These are phyloP conservation scores for Psittacula echo DNA, from an alignment of 2,797 vertebrate genomes.

Conservation along the genomic window DNA sequence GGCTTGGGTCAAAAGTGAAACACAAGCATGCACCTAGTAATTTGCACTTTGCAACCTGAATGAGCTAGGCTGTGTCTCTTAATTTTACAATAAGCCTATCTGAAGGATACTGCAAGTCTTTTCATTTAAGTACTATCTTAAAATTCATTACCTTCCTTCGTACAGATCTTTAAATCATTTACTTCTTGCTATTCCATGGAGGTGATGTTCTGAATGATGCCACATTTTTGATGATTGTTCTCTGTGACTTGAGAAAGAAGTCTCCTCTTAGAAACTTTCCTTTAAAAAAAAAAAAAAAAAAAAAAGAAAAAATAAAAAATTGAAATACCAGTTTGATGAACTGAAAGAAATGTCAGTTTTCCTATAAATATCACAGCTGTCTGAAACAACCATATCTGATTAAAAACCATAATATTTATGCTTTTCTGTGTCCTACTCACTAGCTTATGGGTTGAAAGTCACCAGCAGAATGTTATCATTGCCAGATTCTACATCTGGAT, in stretches of 20 bases:
- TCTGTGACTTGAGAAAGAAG: neutral
- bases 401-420: neutral
- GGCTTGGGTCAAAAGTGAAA: neutral
- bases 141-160: neutral
- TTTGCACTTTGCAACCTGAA: neutral
- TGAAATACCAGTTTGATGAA: neutral
- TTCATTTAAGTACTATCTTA: neutral
- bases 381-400: neutral
- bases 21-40: neutral
- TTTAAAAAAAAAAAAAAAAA: neutral
- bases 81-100: neutral
- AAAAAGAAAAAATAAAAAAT: too few relatives aligned
- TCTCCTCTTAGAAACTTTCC: neutral
- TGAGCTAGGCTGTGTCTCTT: neutral
- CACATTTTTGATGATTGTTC: neutral
- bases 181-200: neutral
- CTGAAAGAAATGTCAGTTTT: neutral
- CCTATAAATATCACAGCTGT: neutral
- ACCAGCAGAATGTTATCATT: neutral
- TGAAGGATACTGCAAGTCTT: neutral
- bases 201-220: neutral
- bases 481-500: slow-evolving; percentile 31
- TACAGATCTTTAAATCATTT: neutral
- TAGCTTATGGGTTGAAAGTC: neutral
- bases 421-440: neutral